phyloP scores from a whole-genome alignment of 2,888 invertebrate genomes.

The Nomada fucata region DNA sequence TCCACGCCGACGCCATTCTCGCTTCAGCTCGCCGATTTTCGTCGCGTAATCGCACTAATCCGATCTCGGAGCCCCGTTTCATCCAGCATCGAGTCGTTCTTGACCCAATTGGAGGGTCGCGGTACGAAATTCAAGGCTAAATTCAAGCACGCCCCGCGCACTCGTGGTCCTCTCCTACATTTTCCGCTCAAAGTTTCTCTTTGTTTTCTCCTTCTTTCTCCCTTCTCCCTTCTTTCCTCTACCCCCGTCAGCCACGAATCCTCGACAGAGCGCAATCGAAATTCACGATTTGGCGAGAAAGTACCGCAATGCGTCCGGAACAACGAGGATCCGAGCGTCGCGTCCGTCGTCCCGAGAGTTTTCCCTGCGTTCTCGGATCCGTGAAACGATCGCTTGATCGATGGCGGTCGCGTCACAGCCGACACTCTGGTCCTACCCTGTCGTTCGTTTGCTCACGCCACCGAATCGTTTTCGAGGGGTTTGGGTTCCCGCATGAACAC shows the following conservation, averaged over 20 bases:
- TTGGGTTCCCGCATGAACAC: conserved; percentile 34
- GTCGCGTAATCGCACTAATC: conserved; percentile 35
- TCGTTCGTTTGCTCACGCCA: conserved; percentile 5
- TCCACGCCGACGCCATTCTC: not conserved
- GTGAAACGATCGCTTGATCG: conserved; percentile 55
- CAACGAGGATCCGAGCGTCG: conserved; percentile 38
- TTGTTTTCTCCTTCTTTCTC: not conserved
- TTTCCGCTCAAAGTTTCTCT: not conserved
- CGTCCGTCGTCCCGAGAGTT: conserved; percentile 22
- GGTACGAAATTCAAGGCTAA: conserved; percentile 38
- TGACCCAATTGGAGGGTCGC: conserved; percentile 39
- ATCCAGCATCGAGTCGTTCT: conserved; percentile 28
- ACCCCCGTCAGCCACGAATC: not conserved
- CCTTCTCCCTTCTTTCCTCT: not conserved
- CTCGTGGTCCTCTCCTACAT: not conserved
- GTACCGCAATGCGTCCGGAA: conserved; percentile 60
- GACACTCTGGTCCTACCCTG: conserved; percentile 5
- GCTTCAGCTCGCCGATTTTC: conserved; percentile 10
- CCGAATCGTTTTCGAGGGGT: conserved; percentile 29
- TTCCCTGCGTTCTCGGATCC: conserved; percentile 16
- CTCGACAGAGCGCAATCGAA: conserved; percentile 19
- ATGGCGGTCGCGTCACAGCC: conserved; percentile 14
- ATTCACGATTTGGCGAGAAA: conserved; percentile 23
- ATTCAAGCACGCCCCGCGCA: conserved; percentile 2
- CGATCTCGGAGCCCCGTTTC: conserved; percentile 14